Conservation (phyloP, 2,113 vertebrate genomes). For the Oreochromis aureus region DNA sequence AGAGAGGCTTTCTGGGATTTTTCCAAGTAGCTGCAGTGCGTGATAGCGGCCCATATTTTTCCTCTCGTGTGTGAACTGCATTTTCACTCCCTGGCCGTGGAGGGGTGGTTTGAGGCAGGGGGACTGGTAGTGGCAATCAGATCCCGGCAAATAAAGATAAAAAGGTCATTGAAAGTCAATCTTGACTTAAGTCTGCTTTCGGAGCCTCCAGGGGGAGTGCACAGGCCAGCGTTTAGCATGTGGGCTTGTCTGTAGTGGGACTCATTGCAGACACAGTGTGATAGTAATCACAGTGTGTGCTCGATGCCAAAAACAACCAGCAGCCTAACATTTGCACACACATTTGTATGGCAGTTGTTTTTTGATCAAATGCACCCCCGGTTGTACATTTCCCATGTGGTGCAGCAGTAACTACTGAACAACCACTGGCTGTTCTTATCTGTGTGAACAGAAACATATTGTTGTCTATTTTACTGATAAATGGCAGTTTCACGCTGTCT, state of each 20-base stretch:
- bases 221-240: constrained; percentile 6
- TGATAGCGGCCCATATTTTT: constrained; percentile 25
- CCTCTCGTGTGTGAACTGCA: background rate
- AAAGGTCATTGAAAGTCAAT: constrained; percentile 33
- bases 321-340: constrained; percentile 19
- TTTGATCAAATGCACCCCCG: constrained; percentile 22
- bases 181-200: constrained; percentile 10
- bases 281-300: constrained; percentile 21
- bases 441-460: constrained; percentile 39
- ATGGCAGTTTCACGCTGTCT: constrained; percentile 9
- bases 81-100: background rate
- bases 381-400: constrained; percentile 11
- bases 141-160: constrained; percentile 54
- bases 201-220: background rate
- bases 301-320: constrained; percentile 10
- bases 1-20: constrained; percentile 25
- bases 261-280: constrained; percentile 10
- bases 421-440: background rate
- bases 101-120: background rate
- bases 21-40: constrained; percentile 18
- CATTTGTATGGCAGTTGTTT: constrained; percentile 23
- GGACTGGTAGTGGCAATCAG: constrained; percentile 9
- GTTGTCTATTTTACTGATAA: constrained; percentile 17
- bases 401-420: background rate
- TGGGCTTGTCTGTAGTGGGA: constrained; percentile 1